Evolutionary conservation across 2,797 vertebrate species (phyloP).

Genomic region (Luscinia megarhynchos): DNA sequence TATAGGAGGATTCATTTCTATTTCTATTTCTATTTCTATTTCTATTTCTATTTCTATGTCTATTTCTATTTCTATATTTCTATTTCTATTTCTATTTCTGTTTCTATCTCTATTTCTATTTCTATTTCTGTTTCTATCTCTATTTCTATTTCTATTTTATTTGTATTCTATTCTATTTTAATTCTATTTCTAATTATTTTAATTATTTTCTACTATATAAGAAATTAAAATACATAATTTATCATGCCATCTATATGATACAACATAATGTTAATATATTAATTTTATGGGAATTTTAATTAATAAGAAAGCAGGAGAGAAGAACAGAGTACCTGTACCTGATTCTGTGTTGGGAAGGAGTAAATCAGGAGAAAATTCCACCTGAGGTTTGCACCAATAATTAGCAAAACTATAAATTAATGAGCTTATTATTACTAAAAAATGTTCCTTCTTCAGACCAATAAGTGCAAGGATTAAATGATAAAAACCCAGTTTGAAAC

Average conservation of each 20-base stretch:
- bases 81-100: too few species aligned
- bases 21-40: too few species aligned
- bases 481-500: fast-evolving
- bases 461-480: background rate
- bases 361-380: background rate
- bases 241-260: background rate
- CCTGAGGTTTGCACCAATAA: background rate
- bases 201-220: background rate
- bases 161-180: too few species aligned
- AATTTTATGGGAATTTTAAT: background rate
- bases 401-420: background rate
- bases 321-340: background rate
- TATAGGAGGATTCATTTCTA: too few species aligned
- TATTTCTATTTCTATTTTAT: too few species aligned
- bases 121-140: too few species aligned
- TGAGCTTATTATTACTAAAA: background rate
- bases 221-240: background rate
- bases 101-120: too few species aligned
- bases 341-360: background rate
- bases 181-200: too few species aligned
- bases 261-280: fast-evolving
- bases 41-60: too few species aligned
- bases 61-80: too few species aligned
- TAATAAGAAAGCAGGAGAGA: background rate
- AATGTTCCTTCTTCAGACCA: background rate